phyloP scores from a whole-genome alignment of 2,113 vertebrate genomes.

The Otis tarda region DNA sequence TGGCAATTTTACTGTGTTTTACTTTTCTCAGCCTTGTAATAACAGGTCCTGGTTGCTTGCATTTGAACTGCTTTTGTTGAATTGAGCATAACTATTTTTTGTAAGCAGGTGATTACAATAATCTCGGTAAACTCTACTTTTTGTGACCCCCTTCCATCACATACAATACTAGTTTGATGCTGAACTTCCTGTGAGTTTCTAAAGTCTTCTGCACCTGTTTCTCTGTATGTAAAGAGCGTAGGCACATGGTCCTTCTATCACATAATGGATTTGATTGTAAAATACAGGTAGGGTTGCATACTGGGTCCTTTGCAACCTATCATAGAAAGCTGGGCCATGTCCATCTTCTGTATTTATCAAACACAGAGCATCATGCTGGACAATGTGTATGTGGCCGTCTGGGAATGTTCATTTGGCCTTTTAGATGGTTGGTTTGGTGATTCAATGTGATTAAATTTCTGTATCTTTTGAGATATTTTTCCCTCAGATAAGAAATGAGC shows the following conservation, averaged over 20 bases:
- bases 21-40: neutral
- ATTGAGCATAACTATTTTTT: neutral
- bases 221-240: neutral
- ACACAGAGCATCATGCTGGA: accelerated
- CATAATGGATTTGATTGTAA: neutral
- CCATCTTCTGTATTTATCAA: neutral
- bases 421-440: neutral
- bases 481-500: neutral
- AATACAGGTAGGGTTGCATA: neutral
- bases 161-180: neutral
- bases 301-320: neutral
- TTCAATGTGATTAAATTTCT: neutral
- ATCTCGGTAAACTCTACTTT: neutral
- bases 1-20: neutral
- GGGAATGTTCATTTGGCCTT: neutral
- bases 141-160: neutral
- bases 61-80: neutral
- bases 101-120: neutral
- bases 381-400: neutral
- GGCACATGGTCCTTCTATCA: neutral
- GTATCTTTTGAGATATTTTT: neutral
- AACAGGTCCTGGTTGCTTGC: neutral
- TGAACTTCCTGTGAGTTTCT: neutral
- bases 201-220: neutral
- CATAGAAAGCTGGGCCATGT: accelerated